phyloP scores from a whole-genome alignment of 2,113 vertebrate species.

The Rhineura floridana region DNA sequence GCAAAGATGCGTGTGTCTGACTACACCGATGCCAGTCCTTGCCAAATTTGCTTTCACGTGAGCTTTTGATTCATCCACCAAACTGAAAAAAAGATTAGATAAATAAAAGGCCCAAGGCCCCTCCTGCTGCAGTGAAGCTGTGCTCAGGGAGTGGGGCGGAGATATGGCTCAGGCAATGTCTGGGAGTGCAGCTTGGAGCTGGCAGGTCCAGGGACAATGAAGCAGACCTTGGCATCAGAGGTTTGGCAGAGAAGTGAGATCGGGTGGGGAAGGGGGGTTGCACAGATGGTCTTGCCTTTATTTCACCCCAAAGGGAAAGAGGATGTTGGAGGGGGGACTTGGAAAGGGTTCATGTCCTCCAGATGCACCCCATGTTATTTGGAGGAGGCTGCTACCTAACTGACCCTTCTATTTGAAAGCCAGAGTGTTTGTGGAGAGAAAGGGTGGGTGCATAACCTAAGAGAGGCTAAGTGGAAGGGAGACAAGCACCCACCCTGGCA shows the following conservation, averaged over 20 bases:
- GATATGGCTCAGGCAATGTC: neutral
- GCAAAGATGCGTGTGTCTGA: neutral
- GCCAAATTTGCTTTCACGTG: conserved; percentile 27
- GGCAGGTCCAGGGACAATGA: conserved; percentile 21
- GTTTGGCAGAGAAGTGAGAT: conserved; percentile 31
- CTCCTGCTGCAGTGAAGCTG: conserved; percentile 25
- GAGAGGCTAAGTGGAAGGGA: neutral
- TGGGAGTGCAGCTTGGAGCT: conserved; percentile 21
- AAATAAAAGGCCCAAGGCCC: conserved; percentile 19
- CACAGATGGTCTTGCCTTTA: conserved; percentile 43
- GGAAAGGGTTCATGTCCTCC: neutral
- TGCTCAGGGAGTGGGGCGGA: neutral
- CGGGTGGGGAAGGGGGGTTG: conserved; percentile 12
- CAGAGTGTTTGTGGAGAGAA: neutral
- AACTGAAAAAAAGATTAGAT: neutral
- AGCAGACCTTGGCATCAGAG: conserved; percentile 31
- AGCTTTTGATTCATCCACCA: conserved; percentile 6
- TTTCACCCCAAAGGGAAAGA: conserved; percentile 25
- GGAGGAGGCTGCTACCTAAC: neutral
- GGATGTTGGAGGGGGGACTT: neutral
- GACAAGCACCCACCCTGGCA: neutral
- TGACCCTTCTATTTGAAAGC: neutral
- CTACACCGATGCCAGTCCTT: neutral
- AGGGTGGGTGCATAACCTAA: neutral
- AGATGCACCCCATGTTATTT: neutral